These are phyloP conservation scores for Hemaris fuciformis DNA, from an alignment of 2,888 invertebrate species.

Conservation along the genomic window DNA sequence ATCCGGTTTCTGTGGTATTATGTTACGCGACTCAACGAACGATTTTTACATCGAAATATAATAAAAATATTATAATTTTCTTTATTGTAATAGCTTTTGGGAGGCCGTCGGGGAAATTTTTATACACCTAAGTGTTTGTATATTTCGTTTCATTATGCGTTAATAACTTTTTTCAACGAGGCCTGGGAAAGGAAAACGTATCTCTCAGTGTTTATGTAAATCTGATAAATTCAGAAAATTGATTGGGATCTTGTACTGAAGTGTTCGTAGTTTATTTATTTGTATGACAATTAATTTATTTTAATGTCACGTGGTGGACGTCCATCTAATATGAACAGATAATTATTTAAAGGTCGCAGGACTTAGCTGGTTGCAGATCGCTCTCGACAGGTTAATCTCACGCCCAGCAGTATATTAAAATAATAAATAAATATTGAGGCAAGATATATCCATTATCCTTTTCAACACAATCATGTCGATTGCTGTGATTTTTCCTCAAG, in stretches of 20 bases:
- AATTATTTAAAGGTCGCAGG: too few relatives aligned
- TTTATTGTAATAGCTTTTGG: constrained; percentile 63
- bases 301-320: too few relatives aligned
- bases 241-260: background rate
- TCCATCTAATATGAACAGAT: too few relatives aligned
- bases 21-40: constrained; percentile 62
- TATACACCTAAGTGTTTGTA: background rate
- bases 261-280: background rate
- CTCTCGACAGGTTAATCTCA: too few relatives aligned
- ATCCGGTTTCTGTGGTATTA: constrained; percentile 77
- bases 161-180: constrained; percentile 7
- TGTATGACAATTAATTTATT: too few relatives aligned
- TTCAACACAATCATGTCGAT: too few relatives aligned
- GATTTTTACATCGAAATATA: constrained; percentile 45
- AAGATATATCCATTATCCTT: too few relatives aligned
- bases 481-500: too few relatives aligned
- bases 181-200: background rate
- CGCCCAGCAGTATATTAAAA: too few relatives aligned
- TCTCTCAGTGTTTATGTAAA: background rate
- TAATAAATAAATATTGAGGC: too few relatives aligned
- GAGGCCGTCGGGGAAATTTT: constrained; percentile 15
- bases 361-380: too few relatives aligned
- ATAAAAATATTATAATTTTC: constrained; percentile 60
- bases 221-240: background rate
- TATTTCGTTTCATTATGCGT: background rate